Evolutionary conservation across 2,113 vertebrate species (phyloP), one percentile per base, ranked within the genome.

Genomic region (Oreochromis spilurus): DNA sequence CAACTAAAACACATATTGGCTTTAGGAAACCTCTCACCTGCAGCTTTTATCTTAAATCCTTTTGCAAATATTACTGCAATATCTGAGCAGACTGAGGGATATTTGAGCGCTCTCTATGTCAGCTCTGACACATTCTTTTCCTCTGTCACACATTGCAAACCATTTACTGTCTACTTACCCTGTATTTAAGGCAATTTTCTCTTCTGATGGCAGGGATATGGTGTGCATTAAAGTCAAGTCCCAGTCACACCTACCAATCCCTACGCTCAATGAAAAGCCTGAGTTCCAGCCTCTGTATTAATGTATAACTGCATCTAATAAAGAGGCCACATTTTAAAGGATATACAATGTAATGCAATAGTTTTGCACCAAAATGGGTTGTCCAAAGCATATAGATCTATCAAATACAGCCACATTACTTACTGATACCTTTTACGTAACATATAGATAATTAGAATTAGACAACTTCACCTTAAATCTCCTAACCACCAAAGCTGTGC

Each of bases 121-220:
- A 88, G 89, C 85, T 75, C 88, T 93, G 94, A 95, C 92, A 95
- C 90, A 93, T 88, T 89, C 84, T 93, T 92, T 92, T 91, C 91
- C 92, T 91, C 83, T 85, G 87, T 89, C 90, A 92, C 90, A 89
- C 93, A 93, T 92, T 95, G 91, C 88, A 90, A 93, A 86, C 91
- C 92, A 94, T 94, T 95, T 94, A 94, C 93, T 91, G 85, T 93
- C 93, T 94, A 94, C 93, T 94, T 94, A 94, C 90, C 92, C 94
- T 92, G 93, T 95, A 95, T 96, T 95, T 95, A 96, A 93, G 87
- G 94, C 93, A 95, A 95, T 94, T 94, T 95, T 92, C 86, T 86
- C 52, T 83, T 85, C 79, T 87, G 90, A 91, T 78, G 84, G 83
- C 82, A 89, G 89, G 83, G 90, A 91, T 92, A 88, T 92, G 86